Percentiles rank a stretch among this genome's conserved stretches.
Evolutionary conservation across 1,140 invertebrate species (phyloP).

Genomic region (Drosophila orosa): DNA sequence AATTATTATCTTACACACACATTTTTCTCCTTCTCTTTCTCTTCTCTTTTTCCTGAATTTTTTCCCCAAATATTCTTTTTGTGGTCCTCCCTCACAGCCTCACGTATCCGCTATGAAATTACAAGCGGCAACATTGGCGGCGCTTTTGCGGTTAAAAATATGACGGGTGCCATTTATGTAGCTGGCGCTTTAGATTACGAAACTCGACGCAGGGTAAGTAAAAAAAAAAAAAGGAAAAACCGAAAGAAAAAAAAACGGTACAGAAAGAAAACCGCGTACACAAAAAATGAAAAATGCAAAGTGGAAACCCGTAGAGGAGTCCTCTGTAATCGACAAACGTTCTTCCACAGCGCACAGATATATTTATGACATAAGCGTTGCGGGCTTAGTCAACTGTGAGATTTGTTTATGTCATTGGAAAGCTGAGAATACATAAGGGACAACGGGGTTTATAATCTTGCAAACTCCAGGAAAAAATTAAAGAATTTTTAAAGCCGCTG

Average conservation of each 20-base stretch:
- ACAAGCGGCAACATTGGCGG: constrained; percentile 99
- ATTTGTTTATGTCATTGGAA: constrained; percentile 67
- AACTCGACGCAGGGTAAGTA: constrained; percentile 93
- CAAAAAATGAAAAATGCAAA: constrained; percentile 60
- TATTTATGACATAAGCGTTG: constrained; percentile 68
- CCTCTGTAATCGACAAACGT: constrained; percentile 43
- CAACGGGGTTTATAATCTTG: constrained; percentile 12
- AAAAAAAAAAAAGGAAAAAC: constrained; percentile 26
- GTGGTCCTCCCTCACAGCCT: constrained; percentile 87
- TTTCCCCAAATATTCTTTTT: constrained; percentile 27
- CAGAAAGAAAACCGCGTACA: constrained; percentile 87
- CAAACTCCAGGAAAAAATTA: not conserved
- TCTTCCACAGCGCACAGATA: constrained; percentile 42
- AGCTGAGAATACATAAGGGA: constrained; percentile 39
- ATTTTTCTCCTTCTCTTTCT: constrained; percentile 12
- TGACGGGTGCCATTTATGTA: constrained; percentile 98
- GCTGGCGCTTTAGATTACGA: constrained; percentile 97
- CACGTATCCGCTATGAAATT: constrained; percentile 99
- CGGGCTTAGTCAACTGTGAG: constrained; percentile 70
- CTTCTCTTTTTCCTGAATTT: constrained; percentile 34
- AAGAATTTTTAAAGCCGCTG: constrained; percentile 6
- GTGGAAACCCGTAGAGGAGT: constrained; percentile 35
- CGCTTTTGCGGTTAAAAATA: constrained; percentile 98
- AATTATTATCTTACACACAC: constrained; percentile 53
- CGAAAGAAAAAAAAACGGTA: constrained; percentile 3